These are phyloP conservation scores for Trinorchestia longiramus DNA, from an alignment of 1,140 invertebrate species.

Conservation along the genomic window DNA sequence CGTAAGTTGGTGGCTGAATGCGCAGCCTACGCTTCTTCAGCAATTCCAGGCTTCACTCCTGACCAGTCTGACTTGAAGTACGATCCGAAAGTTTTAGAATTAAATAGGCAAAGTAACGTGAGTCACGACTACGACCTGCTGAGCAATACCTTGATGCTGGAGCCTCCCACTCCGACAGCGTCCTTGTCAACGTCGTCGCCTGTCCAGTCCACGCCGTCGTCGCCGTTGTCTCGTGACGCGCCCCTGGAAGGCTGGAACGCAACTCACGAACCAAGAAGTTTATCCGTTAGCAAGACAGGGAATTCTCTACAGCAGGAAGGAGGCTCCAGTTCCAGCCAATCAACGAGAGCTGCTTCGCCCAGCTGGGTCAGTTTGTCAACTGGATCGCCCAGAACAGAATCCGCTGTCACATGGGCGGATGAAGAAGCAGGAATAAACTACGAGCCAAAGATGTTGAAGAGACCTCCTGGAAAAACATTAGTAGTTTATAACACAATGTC, in stretches of 20 bases:
- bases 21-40: slow-evolving; percentile 61
- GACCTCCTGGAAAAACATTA: slow-evolving; percentile 63
- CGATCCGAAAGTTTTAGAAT: slow-evolving; percentile 2
- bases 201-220: slow-evolving; percentile 37
- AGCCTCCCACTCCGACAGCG: slow-evolving; percentile 13
- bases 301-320: background rate
- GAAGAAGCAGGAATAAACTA: background rate
- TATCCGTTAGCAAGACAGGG: background rate
- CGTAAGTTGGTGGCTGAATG: slow-evolving; percentile 64
- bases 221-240: slow-evolving; percentile 39
- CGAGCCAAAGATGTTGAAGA: slow-evolving; percentile 8
- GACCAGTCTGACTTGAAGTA: slow-evolving; percentile 22
- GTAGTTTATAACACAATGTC: slow-evolving; percentile 66
- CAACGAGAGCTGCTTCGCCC: slow-evolving; percentile 18
- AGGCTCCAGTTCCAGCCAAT: slow-evolving; percentile 42
- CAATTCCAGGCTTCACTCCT: slow-evolving; percentile 59
- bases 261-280: background rate
- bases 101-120: background rate
- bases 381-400: background rate
- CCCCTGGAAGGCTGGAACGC: background rate
- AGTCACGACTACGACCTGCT: slow-evolving; percentile 45
- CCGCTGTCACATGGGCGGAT: slow-evolving; percentile 26
- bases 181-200: slow-evolving; percentile 28
- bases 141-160: slow-evolving; percentile 6
- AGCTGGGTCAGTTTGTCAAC: slow-evolving; percentile 40